A percentile compares a stretch with the other conserved stretches of the same genome.
These are phyloP conservation scores for Drosophila nr. fundita DNA, from an alignment of 2,888 invertebrate genomes.

Conservation along the genomic window DNA sequence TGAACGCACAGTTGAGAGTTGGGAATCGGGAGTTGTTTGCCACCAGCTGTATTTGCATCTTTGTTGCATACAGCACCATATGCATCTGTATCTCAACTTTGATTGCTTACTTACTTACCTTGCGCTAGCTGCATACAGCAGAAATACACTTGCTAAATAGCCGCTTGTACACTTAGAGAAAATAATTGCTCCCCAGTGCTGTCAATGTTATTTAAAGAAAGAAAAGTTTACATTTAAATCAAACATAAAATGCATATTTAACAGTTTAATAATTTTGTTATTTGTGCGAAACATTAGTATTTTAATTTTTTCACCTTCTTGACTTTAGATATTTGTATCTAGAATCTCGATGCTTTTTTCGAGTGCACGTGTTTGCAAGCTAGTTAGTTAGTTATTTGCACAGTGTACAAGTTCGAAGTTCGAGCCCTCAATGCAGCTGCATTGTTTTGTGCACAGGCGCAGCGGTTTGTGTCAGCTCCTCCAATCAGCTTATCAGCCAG, in stretches of 20 bases:
- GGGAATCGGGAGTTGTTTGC: conserved; percentile 8
- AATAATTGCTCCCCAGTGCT: neutral
- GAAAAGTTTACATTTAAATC: neutral
- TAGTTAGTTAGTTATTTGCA: neutral
- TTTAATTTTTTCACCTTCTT: neutral
- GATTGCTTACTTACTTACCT: conserved; percentile 30
- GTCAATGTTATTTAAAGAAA: neutral
- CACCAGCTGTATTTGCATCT: conserved; percentile 4
- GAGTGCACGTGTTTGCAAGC: neutral
- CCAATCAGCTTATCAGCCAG: conserved; percentile 60
- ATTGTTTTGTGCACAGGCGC: conserved; percentile 29
- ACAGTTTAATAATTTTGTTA: neutral
- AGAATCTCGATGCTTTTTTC: neutral
- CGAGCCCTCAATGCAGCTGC: conserved; percentile 19
- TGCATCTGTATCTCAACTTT: conserved; percentile 14
- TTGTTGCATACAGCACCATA: neutral
- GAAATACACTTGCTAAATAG: conserved; percentile 6
- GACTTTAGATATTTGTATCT: neutral
- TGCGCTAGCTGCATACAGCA: neutral
- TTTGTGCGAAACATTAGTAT: no score
- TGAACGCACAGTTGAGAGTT: conserved; percentile 34
- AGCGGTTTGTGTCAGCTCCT: conserved; percentile 35
- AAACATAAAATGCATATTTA: neutral
- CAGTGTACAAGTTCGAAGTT: conserved; percentile 9
- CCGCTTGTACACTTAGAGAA: conserved; percentile 6